Base-by-base conservation (phyloP, 2,113 vertebrate species). In the Salvelinus sp. region DNA sequence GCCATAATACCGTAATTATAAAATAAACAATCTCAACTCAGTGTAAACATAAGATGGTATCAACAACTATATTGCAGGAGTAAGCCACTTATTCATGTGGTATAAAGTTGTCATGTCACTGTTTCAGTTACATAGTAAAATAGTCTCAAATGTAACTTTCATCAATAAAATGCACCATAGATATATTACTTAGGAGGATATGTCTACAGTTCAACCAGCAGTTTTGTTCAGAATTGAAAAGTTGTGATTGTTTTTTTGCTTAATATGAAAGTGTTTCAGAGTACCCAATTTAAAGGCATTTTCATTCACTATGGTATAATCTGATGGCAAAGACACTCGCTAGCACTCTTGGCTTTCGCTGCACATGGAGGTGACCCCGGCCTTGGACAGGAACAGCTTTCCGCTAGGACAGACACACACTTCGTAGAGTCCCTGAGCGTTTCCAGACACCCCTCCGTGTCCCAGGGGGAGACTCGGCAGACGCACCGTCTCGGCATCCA, bases 331-430 rank as follows among this genome's bases (percentile, higher is more conserved):
- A 44, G 62, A 73, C 82, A 28, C 16, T 2, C 0, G 38, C 85
- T 95, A 96, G 88, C 98, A 99, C 65, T 95, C 84, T 7, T 94
- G 94, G 78, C 94, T 95, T 78, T 96, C 94, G 0, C 93, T 94
- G 87, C 98, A 99, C 0, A 96, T 98, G 83, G 96, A 96, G 74
- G 86, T 92, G 75, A 90, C 68, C 0, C 86, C 93, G 0, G 98
- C 97, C 78, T 90, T 93, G 4, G 96, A 95, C 79, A 97, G 85
- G 86, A 97, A 98, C 18, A 99, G 94, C 79, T 96, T 98, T 28
- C 97, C 98, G 0, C 97, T 96, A 13, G 95, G 95, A 83, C 98
- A 99, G 5, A 93, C 97, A 0, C 98, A 99, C 71, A 99, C 92
- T 87, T 99, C 98, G 1, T 93, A 97, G 64, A 98, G 94, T 78